Base-by-base conservation (phyloP, 2,888 invertebrate species). In the Latrodectus hesperus region DNA sequence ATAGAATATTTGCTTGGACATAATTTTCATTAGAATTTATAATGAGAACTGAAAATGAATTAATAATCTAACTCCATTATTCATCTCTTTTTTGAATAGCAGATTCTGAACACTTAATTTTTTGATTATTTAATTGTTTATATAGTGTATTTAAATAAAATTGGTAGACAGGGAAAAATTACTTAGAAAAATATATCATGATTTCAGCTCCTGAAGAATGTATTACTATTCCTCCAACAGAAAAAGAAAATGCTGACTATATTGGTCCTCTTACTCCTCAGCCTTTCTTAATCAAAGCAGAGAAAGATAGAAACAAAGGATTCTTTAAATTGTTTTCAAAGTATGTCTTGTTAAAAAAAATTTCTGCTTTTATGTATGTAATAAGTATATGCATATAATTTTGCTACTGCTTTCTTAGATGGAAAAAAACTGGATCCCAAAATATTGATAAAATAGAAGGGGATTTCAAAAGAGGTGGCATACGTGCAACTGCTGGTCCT, bases 401-500 rank as follows among this genome's bases (percentile, higher is more conserved):
- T 16, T 60, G 49, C 9, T 71, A 51, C 11, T 49, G 38, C 12
- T 72, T 17, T 78, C n/a, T 52, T 73, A 89, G 88, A 53, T 89
- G 80, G 52, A 83, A 75, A 68, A 67, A 75, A 73, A 89, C 64
- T 64, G 82, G 82, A 55, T 86, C 89, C 8, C 89, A 89, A 68
- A 87, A 74, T 65, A 80, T 87, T 22, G 89, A 89, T 76, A 70
- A 89, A n/a, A 38, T 94, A 16, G 90, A 90, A 9, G 94, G 94
- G 1, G 95, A 95, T 90, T 95, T 95, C 91, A 94, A 94, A 89
- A 93, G 96, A 74, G 93, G 93, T 51, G 95, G 95, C 10, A 93
- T 95, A 22, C 92, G 96, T 90, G 95, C 95, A 16, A 96, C 96
- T 26, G 95, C 95, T 85, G 94, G 95, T 53, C 94, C 95, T 64